Conservation (phyloP, 1,140 invertebrate genomes). For the Achatina immaculata region DNA sequence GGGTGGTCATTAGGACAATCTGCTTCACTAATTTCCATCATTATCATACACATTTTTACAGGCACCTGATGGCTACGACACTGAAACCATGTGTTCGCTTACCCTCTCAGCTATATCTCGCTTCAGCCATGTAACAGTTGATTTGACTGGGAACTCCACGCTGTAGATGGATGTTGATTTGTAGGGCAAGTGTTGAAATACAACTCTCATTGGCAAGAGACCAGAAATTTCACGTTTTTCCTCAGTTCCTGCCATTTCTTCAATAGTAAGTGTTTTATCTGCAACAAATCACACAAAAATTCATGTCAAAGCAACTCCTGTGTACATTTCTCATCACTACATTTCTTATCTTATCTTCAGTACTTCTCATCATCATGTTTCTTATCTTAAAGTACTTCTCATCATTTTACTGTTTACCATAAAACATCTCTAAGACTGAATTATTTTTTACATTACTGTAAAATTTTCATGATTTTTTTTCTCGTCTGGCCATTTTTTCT, state of each 20-base stretch:
- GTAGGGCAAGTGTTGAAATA: not conserved
- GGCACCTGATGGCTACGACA: not conserved
- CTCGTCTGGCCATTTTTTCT: no score
- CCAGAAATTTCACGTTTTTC: not conserved
- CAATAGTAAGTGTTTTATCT: not conserved
- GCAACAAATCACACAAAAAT: not conserved
- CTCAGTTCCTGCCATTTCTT: not conserved
- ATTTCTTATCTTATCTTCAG: not conserved
- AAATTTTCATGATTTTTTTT: no score
- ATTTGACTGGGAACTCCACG: not conserved
- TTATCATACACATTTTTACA: not conserved
- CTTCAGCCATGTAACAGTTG: not conserved
- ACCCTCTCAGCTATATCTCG: not conserved
- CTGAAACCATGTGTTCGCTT: not conserved
- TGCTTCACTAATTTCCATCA: not conserved
- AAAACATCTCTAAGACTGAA: not conserved
- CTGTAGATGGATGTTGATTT: not conserved
- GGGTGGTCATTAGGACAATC: not conserved
- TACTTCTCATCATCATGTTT: not conserved
- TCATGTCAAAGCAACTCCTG: not conserved
- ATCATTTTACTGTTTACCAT: not conserved
- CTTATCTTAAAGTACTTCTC: not conserved
- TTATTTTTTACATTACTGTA: no score
- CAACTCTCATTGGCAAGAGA: not conserved
- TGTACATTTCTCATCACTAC: not conserved